Conservation (phyloP, 1,140 invertebrate genomes). For the Trinorchestia longiramus region DNA sequence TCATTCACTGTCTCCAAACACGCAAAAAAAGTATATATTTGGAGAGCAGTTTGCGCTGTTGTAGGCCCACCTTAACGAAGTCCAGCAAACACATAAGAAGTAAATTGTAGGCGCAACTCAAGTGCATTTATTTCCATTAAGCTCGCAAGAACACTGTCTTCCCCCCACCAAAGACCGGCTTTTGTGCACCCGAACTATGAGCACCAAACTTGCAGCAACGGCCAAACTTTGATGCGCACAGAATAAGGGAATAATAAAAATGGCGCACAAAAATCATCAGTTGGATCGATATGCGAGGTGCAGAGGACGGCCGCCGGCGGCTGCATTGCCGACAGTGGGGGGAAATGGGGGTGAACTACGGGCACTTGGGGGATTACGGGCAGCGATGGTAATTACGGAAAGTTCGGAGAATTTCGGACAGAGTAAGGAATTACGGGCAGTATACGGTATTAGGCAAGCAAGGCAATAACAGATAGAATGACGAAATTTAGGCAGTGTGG, state of each 20-base stretch:
- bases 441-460: neutral
- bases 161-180: neutral
- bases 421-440: neutral
- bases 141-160: neutral
- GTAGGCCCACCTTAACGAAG: neutral
- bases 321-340: slow-evolving; percentile 1
- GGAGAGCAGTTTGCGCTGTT: neutral
- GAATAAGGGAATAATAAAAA: neutral
- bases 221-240: slow-evolving; percentile 6
- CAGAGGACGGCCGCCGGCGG: neutral
- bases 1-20: too few species aligned
- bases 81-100: neutral
- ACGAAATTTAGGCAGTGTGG: neutral
- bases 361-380: neutral
- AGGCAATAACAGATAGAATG: neutral
- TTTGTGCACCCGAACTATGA: neutral
- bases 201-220: neutral
- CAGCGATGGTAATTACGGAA: neutral
- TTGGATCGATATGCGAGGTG: slow-evolving; percentile 25
- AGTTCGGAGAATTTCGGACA: neutral
- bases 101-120: neutral
- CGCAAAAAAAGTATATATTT: too few species aligned
- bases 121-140: neutral
- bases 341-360: too few species aligned
- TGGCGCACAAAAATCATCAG: slow-evolving; percentile 7